Percentiles rank a stretch among this genome's conserved stretches.
phyloP scores from a whole-genome alignment of 2,113 vertebrate species.

The Oryzias melastigma region DNA sequence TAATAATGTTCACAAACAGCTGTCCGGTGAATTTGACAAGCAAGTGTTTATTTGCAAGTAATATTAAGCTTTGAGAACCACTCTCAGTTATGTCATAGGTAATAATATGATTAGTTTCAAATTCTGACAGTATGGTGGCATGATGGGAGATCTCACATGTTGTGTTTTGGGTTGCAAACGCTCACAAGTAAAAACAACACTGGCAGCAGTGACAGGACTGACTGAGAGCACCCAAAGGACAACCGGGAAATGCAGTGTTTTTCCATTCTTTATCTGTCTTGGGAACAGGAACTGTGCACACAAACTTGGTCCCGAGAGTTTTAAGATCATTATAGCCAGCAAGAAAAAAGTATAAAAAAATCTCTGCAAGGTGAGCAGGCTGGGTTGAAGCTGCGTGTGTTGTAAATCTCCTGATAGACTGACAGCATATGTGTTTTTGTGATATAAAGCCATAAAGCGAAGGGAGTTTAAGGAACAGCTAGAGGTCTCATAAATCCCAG shows the following conservation, averaged over 20 bases:
- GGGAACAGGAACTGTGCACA: constrained; percentile 10
- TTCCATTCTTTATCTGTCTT: constrained; percentile 21
- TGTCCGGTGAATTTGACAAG: no score
- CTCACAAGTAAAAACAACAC: constrained; percentile 13
- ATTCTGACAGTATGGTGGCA: not conserved
- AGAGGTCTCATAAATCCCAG: constrained; percentile 11
- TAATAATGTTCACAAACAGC: no score
- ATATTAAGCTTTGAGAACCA: no score
- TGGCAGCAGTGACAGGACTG: not conserved
- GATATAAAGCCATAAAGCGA: constrained; percentile 11
- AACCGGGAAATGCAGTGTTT: constrained; percentile 20
- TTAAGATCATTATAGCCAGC: constrained; percentile 6
- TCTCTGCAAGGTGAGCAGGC: constrained; percentile 2
- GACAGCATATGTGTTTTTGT: constrained; percentile 6
- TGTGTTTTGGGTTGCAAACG: not conserved
- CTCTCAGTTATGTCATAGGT: no score
- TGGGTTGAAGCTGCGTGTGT: not conserved
- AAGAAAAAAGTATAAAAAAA: not conserved
- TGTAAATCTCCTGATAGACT: no score
- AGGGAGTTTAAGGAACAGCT: constrained; percentile 13
- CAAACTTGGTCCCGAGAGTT: constrained; percentile 14
- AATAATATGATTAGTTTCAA: not conserved
- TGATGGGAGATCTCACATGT: not conserved
- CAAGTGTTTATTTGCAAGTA: no score
- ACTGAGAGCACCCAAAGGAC: constrained; percentile 27